Evolutionary conservation across 2,888 invertebrate species (phyloP).

Genomic region (Amphiduros pacificus): DNA sequence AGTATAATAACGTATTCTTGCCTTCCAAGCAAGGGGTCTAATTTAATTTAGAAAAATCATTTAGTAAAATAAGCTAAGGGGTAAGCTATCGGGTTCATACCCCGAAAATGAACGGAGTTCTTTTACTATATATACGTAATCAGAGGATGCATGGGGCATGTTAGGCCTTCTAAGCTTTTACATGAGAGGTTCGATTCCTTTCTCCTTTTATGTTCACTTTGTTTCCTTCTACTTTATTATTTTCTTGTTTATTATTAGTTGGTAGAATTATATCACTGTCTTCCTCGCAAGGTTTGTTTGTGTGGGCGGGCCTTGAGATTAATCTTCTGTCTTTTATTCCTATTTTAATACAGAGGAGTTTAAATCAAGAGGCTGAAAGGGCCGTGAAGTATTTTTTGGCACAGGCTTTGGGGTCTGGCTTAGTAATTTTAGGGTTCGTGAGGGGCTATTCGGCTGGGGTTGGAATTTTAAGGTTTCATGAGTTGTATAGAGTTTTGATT

Average conservation of each 20-base stretch:
- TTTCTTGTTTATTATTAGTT: constrained; percentile 7
- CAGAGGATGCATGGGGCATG: too few relatives aligned
- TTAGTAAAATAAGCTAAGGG: too few relatives aligned
- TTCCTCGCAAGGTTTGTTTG: constrained; percentile 23
- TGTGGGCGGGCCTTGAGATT: constrained; percentile 33
- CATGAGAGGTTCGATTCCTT: constrained; percentile 31
- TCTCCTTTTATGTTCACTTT: constrained; percentile 25
- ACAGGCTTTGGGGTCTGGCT: constrained; percentile 28
- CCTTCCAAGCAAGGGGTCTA: constrained; percentile 32
- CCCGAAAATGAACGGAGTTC: too few relatives aligned
- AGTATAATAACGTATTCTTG: too few relatives aligned
- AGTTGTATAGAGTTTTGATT: not conserved
- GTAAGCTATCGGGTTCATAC: too few relatives aligned
- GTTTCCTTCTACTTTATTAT: constrained; percentile 13
- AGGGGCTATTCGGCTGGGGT: too few relatives aligned
- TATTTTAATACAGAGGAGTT: constrained; percentile 19
- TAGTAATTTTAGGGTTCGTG: constrained; percentile 19
- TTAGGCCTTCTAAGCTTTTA: too few relatives aligned
- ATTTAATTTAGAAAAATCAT: constrained; percentile 30
- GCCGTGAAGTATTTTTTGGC: constrained; percentile 34
- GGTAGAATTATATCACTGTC: constrained; percentile 20
- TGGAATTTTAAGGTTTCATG: too few relatives aligned
- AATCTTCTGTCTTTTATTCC: constrained; percentile 34
- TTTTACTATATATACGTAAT: too few relatives aligned
- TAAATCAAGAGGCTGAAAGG: constrained; percentile 29